Conservation (phyloP, 2,888 invertebrate genomes). For the Parapristionchus giblindavisi region DNA sequence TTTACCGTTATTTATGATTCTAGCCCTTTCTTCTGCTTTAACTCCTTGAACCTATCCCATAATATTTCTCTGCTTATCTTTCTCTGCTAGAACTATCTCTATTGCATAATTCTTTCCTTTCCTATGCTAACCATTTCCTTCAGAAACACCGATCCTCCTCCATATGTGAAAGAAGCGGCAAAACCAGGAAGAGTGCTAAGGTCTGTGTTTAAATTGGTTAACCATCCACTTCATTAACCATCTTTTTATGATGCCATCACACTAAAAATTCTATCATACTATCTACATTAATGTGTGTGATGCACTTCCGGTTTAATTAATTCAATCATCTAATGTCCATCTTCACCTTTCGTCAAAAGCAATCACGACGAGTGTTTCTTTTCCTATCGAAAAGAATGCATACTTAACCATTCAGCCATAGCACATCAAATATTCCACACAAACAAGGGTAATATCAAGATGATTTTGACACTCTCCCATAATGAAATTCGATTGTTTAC, state of each 20-base stretch:
- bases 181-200: slow-evolving; percentile 4
- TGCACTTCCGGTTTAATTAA: too few relatives aligned
- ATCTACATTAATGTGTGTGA: too few relatives aligned
- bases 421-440: too few relatives aligned
- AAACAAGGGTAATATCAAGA: too few relatives aligned
- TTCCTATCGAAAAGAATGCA: not conserved
- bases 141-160: slow-evolving; percentile 6
- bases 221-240: not conserved
- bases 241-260: not conserved
- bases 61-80: not conserved
- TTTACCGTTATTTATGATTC: not conserved
- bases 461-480: too few relatives aligned
- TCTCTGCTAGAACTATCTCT: not conserved
- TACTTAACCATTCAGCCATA: too few relatives aligned
- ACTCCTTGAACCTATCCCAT: too few relatives aligned
- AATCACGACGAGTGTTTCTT: not conserved
- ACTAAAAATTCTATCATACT: too few relatives aligned
- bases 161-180: not conserved
- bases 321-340: not conserved
- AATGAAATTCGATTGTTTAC: too few relatives aligned
- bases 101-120: not conserved
- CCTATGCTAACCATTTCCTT: not conserved
- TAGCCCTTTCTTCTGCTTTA: not conserved
- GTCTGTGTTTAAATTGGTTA: not conserved
- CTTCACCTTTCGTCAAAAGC: not conserved